These are phyloP conservation scores for Sitodiplosis mosellana DNA, from an alignment of 1,140 invertebrate genomes.

Conservation along the genomic window DNA sequence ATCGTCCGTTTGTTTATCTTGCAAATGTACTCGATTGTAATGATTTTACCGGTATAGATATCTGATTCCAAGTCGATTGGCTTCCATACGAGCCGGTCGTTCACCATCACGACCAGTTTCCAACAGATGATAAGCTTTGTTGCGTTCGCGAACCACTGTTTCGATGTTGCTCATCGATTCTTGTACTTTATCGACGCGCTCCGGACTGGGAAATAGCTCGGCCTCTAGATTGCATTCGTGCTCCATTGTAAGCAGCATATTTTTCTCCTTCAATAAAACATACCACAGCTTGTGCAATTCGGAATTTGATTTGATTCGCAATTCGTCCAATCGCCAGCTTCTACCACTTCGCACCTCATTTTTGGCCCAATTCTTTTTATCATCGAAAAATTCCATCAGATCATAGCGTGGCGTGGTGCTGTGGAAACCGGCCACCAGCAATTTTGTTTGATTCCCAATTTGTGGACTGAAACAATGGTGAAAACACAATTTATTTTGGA, in stretches of 20 bases:
- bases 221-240: constrained; percentile 49
- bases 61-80: constrained; percentile 38
- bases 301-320: constrained; percentile 85
- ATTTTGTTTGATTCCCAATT: not conserved
- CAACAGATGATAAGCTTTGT: constrained; percentile 72
- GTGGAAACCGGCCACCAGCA: constrained; percentile 14
- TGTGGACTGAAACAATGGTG: not conserved
- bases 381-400: constrained; percentile 88
- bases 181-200: constrained; percentile 78
- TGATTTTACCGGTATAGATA: constrained; percentile 24
- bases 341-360: constrained; percentile 64
- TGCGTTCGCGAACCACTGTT: constrained; percentile 76
- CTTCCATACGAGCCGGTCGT: constrained; percentile 36
- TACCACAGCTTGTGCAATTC: constrained; percentile 98
- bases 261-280: constrained; percentile 86
- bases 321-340: constrained; percentile 77
- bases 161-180: constrained; percentile 94
- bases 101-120: constrained; percentile 81
- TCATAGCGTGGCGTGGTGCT: constrained; percentile 25
- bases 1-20: not conserved
- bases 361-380: constrained; percentile 67
- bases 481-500: not conserved
- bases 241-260: constrained; percentile 96
- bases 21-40: not conserved
- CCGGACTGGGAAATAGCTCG: constrained; percentile 78